Evolutionary conservation across 1,140 invertebrate genomes (phyloP).

Genomic region (Thaumatotibia leucotreta): DNA sequence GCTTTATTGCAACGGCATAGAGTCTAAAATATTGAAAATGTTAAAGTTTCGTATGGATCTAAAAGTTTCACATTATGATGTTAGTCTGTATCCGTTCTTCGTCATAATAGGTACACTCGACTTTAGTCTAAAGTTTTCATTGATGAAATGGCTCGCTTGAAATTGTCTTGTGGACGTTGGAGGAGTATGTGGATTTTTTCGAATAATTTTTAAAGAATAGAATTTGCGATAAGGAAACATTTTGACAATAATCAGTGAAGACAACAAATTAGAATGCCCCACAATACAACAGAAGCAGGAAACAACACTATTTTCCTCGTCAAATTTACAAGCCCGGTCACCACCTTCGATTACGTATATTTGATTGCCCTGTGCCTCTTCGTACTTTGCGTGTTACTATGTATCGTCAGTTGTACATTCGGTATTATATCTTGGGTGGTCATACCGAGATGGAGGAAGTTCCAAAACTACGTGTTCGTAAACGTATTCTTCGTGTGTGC

Average conservation of each 20-base stretch:
- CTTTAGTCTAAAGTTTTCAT: not conserved
- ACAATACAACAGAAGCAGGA: not conserved
- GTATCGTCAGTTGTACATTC: not conserved
- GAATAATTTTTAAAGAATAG: too few relatives aligned
- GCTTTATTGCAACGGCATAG: not conserved
- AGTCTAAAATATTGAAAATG: not conserved
- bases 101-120: not conserved
- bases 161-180: too few relatives aligned
- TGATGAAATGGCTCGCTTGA: not conserved
- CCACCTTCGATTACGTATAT: not conserved
- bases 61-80: not conserved
- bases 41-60: not conserved
- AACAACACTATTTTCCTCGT: not conserved
- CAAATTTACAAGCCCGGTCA: not conserved
- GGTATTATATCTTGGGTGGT: not conserved
- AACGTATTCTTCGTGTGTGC: conserved; percentile 1
- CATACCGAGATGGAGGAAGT: not conserved
- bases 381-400: not conserved
- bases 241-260: not conserved
- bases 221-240: too few relatives aligned
- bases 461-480: conserved; percentile 1
- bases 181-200: too few relatives aligned
- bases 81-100: not conserved
- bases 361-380: not conserved
- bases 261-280: not conserved